Percentiles rank a stretch among this genome's conserved stretches.
Conservation (phyloP, 2,113 vertebrate genomes). For the Protomyctophum bolini region DNA sequence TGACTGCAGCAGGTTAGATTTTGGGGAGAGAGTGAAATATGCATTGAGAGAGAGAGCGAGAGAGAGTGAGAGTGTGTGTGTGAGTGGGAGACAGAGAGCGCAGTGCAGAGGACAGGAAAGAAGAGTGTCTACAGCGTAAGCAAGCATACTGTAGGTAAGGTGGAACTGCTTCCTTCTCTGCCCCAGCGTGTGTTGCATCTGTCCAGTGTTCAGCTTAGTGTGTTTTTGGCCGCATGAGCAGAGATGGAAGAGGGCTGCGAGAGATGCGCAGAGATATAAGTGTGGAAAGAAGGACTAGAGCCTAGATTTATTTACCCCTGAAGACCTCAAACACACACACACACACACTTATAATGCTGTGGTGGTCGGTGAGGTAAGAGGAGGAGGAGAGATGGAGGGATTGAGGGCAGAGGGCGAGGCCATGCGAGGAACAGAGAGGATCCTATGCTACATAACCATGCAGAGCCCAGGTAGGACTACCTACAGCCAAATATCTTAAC, state of each 20-base stretch:
- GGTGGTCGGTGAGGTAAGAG: conserved; percentile 48
- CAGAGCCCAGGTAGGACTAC: conserved; percentile 67
- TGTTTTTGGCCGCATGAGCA: no score
- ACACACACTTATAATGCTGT: no score
- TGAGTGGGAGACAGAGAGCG: background rate
- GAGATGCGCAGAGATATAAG: background rate
- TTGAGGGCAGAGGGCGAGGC: conserved; percentile 24
- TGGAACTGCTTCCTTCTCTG: no score
- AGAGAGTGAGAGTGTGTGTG: background rate
- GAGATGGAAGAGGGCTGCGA: no score
- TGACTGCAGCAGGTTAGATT: no score
- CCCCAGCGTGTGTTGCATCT: no score
- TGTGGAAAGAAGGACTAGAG: background rate
- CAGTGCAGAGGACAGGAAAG: conserved; percentile 3
- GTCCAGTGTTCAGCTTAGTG: no score
- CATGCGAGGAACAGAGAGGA: conserved; percentile 45
- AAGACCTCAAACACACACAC: no score
- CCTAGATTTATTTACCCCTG: no score
- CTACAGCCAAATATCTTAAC: no score
- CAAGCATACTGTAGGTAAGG: no score
- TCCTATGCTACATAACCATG: conserved; percentile 71
- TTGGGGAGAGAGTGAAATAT: background rate
- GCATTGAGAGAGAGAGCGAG: conserved; percentile 8
- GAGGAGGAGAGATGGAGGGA: conserved; percentile 25
- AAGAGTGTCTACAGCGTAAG: no score